Evolutionary conservation across 1,140 invertebrate genomes (phyloP).

Genomic region (Anastatus disparis): DNA sequence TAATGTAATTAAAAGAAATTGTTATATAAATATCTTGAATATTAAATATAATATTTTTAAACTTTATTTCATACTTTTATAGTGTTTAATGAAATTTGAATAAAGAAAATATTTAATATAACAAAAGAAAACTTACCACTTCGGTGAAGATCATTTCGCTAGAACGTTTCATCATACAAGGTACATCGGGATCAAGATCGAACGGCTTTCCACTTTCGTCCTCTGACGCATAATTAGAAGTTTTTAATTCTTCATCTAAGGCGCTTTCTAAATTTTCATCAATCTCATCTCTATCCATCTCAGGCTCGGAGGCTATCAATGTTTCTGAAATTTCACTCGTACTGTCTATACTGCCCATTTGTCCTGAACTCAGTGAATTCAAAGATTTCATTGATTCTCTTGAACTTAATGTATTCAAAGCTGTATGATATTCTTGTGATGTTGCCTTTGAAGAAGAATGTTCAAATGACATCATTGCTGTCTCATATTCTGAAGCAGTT

Average conservation of each 20-base stretch:
- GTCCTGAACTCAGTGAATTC: constrained; percentile 88
- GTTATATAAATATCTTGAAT: too few species aligned
- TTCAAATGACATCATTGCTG: constrained; percentile 82
- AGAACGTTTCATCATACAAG: constrained; percentile 84
- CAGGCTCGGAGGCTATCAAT: constrained; percentile 81
- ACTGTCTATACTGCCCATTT: constrained; percentile 84
- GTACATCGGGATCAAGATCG: constrained; percentile 51
- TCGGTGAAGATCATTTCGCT: constrained; percentile 91
- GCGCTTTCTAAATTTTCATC: constrained; percentile 59
- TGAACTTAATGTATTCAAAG: constrained; percentile 84
- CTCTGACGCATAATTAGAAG: not conserved
- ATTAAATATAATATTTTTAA: too few species aligned
- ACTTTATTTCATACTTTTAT: too few species aligned
- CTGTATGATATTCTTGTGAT: constrained; percentile 87
- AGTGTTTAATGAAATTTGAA: too few species aligned
- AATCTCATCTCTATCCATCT: constrained; percentile 66
- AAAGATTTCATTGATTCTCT: constrained; percentile 89
- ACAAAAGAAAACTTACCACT: constrained; percentile 50
- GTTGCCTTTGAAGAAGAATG: constrained; percentile 75
- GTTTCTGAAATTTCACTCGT: constrained; percentile 91
- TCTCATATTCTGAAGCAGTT: constrained; percentile 87
- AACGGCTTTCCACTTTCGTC: not conserved
- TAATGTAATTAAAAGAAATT: too few species aligned
- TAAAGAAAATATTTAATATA: not conserved
- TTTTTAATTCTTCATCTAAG: constrained; percentile 50